Conservation (phyloP, 2,888 invertebrate species). For the Augiades crinisus region DNA sequence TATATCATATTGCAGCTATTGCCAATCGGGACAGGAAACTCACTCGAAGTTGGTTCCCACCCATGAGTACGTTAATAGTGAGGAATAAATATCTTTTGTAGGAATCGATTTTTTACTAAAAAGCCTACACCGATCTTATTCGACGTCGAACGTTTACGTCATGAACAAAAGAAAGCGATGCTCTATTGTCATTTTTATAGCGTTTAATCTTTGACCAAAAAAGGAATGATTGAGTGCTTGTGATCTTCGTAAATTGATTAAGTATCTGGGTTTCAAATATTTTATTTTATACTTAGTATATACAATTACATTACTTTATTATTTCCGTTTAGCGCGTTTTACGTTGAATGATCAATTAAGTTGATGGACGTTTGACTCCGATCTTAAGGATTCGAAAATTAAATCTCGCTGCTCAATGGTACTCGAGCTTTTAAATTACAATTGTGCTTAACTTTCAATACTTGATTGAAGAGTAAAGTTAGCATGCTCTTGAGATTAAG, state of each 20-base stretch:
- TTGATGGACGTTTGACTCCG: conserved; percentile 59
- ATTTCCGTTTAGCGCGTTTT: conserved; percentile 51
- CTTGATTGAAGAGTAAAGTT: neutral
- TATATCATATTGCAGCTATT: too few species aligned
- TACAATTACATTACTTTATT: neutral
- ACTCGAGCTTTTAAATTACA: conserved; percentile 4
- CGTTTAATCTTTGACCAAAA: conserved; percentile 33
- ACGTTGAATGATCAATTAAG: conserved; percentile 73
- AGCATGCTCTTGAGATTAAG: neutral
- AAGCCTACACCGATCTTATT: too few species aligned
- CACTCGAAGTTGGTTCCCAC: too few species aligned
- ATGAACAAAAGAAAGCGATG: neutral
- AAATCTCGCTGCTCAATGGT: conserved; percentile 3
- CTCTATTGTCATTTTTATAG: neutral
- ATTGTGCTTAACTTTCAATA: conserved; percentile 1
- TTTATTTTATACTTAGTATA: conserved; percentile 28
- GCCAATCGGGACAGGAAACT: too few species aligned
- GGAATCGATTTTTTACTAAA: too few species aligned
- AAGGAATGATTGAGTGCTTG: conserved; percentile 60
- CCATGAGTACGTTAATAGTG: too few species aligned
- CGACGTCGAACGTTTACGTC: too few species aligned
- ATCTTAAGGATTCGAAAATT: neutral
- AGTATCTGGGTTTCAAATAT: conserved; percentile 66
- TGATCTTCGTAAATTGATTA: conserved; percentile 73
- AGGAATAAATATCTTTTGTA: too few species aligned